phyloP scores from a whole-genome alignment of 2,113 vertebrate genomes.

The Pelmatolapia mariae region DNA sequence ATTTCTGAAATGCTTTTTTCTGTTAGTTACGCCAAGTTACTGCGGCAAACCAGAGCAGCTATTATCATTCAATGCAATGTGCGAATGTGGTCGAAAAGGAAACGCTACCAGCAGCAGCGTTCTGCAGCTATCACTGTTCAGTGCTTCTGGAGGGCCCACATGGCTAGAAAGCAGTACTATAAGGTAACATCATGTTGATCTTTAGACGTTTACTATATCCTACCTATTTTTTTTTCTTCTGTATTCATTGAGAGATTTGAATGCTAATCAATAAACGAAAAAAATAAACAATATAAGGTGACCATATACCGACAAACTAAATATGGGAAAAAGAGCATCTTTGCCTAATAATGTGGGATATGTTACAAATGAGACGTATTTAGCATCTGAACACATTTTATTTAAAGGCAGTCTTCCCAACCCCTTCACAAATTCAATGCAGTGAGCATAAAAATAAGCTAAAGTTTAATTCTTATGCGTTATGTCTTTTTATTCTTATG shows the following conservation, averaged over 20 bases:
- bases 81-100: slow-evolving; percentile 80
- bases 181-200: slow-evolving; percentile 69
- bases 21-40: slow-evolving; percentile 78
- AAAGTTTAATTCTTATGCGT: not conserved
- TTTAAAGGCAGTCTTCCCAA: not conserved
- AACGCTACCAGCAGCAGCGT: slow-evolving; percentile 69
- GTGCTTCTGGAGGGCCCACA: slow-evolving; percentile 77
- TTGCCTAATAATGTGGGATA: not conserved
- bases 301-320: not conserved
- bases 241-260: not conserved
- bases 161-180: slow-evolving; percentile 78
- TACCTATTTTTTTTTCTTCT: not conserved
- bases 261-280: not conserved
- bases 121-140: slow-evolving; percentile 81
- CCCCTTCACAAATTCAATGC: not conserved
- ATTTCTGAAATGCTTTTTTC: not conserved
- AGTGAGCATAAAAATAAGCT: not conserved
- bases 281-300: not conserved
- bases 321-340: not conserved
- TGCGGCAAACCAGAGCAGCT: slow-evolving; percentile 84
- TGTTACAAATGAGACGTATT: not conserved
- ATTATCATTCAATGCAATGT: slow-evolving; percentile 81
- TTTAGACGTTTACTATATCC: not conserved
- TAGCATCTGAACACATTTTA: not conserved
- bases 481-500: not conserved